These are phyloP conservation scores for Eupeodes luniger DNA, from an alignment of 2,888 invertebrate species.

Conservation along the genomic window DNA sequence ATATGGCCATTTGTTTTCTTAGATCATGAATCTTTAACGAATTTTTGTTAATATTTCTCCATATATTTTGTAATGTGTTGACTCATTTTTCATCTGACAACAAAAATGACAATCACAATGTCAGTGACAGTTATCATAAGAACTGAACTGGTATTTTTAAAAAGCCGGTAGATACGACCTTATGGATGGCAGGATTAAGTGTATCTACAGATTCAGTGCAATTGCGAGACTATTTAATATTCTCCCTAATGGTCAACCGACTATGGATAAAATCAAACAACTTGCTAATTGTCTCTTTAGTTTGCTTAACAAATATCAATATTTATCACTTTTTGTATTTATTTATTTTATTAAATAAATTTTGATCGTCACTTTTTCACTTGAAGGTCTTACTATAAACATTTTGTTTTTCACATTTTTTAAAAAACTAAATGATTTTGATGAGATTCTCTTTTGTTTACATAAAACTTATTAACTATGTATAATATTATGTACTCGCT, in stretches of 20 bases:
- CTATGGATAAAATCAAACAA: not conserved
- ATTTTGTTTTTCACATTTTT: not conserved
- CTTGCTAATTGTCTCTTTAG: not conserved
- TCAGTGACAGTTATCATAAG: too few species aligned
- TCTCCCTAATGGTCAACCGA: not conserved
- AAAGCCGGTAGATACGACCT: not conserved
- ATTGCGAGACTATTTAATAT: not conserved
- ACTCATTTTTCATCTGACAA: too few species aligned
- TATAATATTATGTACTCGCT: too few species aligned
- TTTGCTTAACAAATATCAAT: conserved; percentile 7
- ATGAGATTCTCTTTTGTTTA: not conserved
- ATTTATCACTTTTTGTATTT: not conserved
- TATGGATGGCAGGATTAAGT: not conserved
- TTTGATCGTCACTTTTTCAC: not conserved
- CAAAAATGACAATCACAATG: too few species aligned
- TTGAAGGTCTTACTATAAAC: not conserved
- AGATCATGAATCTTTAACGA: too few species aligned
- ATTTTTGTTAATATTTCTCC: too few species aligned
- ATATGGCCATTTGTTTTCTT: too few species aligned
- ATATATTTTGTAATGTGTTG: too few species aligned
- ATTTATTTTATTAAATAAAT: not conserved
- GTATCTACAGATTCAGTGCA: not conserved
- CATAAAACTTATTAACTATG: too few species aligned
- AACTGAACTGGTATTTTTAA: not conserved
- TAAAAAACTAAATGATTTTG: not conserved